Conservation (phyloP, 2,888 invertebrate genomes). For the Laothoe populi region DNA sequence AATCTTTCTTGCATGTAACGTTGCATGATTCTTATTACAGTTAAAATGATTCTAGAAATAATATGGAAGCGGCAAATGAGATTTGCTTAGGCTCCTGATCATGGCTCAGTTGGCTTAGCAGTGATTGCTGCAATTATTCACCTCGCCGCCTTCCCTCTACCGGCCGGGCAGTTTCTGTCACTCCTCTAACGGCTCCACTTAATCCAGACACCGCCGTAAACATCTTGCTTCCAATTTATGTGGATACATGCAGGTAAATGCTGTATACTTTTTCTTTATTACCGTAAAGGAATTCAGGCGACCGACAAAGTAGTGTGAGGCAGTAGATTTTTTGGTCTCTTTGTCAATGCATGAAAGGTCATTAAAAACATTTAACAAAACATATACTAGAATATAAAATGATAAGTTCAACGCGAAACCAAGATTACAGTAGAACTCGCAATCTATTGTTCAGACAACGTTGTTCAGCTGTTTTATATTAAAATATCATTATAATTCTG, state of each 20-base stretch:
- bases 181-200: slow-evolving; percentile 57
- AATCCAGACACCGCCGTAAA: slow-evolving; percentile 51
- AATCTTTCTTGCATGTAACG: not conserved
- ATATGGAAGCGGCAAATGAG: slow-evolving; percentile 4
- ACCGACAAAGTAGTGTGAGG: not conserved
- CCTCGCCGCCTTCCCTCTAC: slow-evolving; percentile 62
- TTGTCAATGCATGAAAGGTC: no score
- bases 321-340: not conserved
- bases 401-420: no score
- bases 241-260: slow-evolving; percentile 13
- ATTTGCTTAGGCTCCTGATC: slow-evolving; percentile 26
- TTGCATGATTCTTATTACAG: not conserved
- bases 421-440: no score
- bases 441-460: no score
- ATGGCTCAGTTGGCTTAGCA: slow-evolving; percentile 64
- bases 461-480: not conserved
- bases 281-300: no score
- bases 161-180: slow-evolving; percentile 48
- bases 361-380: no score
- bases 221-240: slow-evolving; percentile 35
- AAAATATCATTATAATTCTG: not conserved
- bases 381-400: no score
- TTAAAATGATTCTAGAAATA: slow-evolving; percentile 9
- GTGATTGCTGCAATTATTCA: slow-evolving; percentile 77
- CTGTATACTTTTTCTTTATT: not conserved